phyloP scores from a whole-genome alignment of 2,797 vertebrate genomes.

The Pelodytes ibericus region DNA sequence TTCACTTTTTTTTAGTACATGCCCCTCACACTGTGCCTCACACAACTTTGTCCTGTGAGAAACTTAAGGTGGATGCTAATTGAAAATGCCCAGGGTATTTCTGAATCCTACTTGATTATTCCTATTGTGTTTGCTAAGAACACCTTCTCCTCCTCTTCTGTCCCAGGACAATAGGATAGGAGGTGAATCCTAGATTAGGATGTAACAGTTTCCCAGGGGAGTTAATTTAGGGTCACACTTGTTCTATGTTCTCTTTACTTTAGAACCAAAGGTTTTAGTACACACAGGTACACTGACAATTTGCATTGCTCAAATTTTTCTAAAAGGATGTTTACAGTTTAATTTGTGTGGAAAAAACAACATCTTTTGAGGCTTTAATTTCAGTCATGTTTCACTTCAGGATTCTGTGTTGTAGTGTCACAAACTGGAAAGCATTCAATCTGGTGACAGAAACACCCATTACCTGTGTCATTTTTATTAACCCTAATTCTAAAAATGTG shows the following conservation, averaged over 20 bases:
- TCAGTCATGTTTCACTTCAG: not conserved
- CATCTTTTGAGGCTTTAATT: slow-evolving; percentile 6
- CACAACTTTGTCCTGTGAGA: slow-evolving; percentile 5
- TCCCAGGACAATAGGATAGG: slow-evolving; percentile 36
- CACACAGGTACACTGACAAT: slow-evolving; percentile 8
- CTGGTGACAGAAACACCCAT: not conserved
- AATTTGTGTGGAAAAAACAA: slow-evolving; percentile 2
- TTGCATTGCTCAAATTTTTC: slow-evolving; percentile 15
- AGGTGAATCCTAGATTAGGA: slow-evolving; percentile 36
- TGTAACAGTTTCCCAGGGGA: slow-evolving; percentile 40
- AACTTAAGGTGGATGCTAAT: slow-evolving; percentile 3
- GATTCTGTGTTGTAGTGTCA: not conserved
- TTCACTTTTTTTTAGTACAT: no score
- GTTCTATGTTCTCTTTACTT: slow-evolving; percentile 2
- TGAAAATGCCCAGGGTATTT: slow-evolving; percentile 21
- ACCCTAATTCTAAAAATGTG: not conserved
- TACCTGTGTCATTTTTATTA: not conserved
- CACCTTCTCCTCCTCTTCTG: slow-evolving; percentile 14
- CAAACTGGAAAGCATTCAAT: no score
- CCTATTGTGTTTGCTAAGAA: slow-evolving; percentile 44
- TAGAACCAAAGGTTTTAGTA: slow-evolving; percentile 18
- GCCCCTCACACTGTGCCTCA: no score
- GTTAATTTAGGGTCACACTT: slow-evolving; percentile 47
- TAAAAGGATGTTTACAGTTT: slow-evolving; percentile 30
- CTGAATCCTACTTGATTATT: slow-evolving; percentile 23